phyloP scores from a whole-genome alignment of 2,113 vertebrate species.

The Oxygymnocypris stewartii region DNA sequence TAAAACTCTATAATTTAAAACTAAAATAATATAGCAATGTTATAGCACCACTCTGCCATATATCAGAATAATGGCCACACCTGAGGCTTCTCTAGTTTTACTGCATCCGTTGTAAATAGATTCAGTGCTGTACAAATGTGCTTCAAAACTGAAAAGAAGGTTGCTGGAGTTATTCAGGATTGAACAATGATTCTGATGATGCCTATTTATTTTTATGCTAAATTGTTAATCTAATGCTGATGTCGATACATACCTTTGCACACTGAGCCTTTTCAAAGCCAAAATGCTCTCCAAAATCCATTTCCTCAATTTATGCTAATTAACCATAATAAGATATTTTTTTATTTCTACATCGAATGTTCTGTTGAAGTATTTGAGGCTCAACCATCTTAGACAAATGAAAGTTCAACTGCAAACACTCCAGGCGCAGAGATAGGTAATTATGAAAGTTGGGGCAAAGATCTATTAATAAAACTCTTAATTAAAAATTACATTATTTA shows the following conservation, averaged over 20 bases:
- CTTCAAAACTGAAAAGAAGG: not conserved
- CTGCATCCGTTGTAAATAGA: not conserved
- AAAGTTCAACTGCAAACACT: conserved; percentile 75
- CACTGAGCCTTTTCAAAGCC: not conserved
- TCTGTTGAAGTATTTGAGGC: conserved; percentile 38
- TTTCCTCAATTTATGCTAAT: conserved; percentile 57
- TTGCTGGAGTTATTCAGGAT: not conserved
- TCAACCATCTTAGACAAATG: conserved; percentile 73
- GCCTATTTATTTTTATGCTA: not conserved
- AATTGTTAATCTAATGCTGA: conserved; percentile 7
- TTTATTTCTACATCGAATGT: conserved; percentile 12
- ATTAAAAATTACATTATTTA: conserved; percentile 81
- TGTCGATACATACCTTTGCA: not conserved
- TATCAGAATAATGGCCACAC: conserved; percentile 18
- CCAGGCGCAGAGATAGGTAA: conserved; percentile 74
- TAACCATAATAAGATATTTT: conserved; percentile 62
- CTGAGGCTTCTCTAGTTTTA: not conserved
- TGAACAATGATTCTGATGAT: not conserved
- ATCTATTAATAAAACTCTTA: conserved; percentile 81
- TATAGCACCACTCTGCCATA: not conserved
- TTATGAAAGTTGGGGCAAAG: conserved; percentile 75
- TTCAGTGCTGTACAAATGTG: not conserved
- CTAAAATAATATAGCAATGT: not conserved
- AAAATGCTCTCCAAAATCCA: not conserved
- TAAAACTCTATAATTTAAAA: not conserved